phyloP scores from a whole-genome alignment of 2,888 invertebrate species.

The Drosophila histrio region DNA sequence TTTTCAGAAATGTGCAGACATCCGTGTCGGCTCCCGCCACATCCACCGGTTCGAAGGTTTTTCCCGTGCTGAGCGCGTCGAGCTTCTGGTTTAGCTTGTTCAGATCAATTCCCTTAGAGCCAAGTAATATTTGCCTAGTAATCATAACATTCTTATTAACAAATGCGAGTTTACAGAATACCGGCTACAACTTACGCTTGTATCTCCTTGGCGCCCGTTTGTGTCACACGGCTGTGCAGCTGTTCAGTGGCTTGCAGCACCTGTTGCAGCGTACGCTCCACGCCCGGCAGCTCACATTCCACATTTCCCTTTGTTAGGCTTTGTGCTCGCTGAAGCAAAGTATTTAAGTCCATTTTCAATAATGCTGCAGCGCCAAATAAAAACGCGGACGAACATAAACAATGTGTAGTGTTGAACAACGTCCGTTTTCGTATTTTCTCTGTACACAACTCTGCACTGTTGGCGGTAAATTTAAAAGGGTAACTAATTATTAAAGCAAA shows the following conservation, averaged over 20 bases:
- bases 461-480: neutral
- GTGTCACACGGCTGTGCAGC: constrained; percentile 93
- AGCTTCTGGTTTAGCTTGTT: constrained; percentile 96
- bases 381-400: constrained; percentile 39
- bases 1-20: constrained; percentile 94
- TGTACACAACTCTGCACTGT: constrained; percentile 12
- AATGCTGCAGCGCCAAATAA: constrained; percentile 26
- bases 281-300: constrained; percentile 92
- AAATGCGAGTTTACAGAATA: neutral
- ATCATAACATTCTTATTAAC: neutral
- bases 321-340: constrained; percentile 96
- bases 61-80: constrained; percentile 93
- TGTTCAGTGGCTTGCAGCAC: constrained; percentile 95
- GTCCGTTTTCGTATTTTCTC: too few relatives aligned
- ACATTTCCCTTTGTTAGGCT: constrained; percentile 94
- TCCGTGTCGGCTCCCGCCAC: constrained; percentile 95
- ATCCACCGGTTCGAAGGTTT: constrained; percentile 94
- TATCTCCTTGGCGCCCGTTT: constrained; percentile 93
- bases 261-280: constrained; percentile 95
- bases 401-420: constrained; percentile 31
- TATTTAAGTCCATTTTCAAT: constrained; percentile 89
- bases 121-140: constrained; percentile 92
- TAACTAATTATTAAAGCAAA: neutral
- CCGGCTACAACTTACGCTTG: constrained; percentile 88
- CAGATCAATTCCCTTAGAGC: constrained; percentile 96